Conservation (phyloP, 2,797 vertebrate species). For the Peromyscus nudipes region DNA sequence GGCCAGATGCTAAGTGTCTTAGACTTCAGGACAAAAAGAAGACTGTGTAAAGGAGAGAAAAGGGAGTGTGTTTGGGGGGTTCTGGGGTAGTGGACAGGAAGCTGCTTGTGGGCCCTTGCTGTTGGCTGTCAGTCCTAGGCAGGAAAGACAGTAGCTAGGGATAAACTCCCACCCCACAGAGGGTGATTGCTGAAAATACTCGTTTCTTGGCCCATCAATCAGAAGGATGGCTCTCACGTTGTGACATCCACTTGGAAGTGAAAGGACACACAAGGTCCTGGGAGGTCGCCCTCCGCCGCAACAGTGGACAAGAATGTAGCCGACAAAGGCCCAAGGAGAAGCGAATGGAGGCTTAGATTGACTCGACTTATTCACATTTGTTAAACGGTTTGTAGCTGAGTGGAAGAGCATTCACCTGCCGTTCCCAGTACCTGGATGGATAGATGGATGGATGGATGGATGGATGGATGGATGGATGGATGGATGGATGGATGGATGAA, state of each 20-base stretch:
- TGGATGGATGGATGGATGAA: no score
- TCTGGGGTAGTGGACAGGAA: neutral
- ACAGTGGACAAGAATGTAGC: neutral
- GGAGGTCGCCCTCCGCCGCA: neutral
- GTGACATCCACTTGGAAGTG: neutral
- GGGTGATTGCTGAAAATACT: slow-evolving; percentile 40
- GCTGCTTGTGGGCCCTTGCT: slow-evolving; percentile 55
- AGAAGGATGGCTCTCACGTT: neutral
- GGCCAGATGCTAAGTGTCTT: no score
- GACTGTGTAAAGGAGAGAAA: neutral
- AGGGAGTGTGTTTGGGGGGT: neutral
- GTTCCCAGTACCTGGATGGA: neutral
- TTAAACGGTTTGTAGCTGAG: neutral
- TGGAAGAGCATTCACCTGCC: no score
- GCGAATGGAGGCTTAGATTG: neutral
- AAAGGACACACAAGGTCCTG: neutral
- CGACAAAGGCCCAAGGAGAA: slow-evolving; percentile 22
- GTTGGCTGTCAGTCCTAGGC: slow-evolving; percentile 33
- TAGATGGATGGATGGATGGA: neutral
- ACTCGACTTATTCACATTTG: neutral
- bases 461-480: no score
- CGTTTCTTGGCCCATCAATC: slow-evolving; percentile 32
- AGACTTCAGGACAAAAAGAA: neutral
- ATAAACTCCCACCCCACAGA: neutral
- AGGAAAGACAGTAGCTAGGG: neutral